Percentiles rank a stretch among this genome's conserved stretches.
Conservation (phyloP, 1,140 invertebrate genomes). For the Plectus sambesii region DNA sequence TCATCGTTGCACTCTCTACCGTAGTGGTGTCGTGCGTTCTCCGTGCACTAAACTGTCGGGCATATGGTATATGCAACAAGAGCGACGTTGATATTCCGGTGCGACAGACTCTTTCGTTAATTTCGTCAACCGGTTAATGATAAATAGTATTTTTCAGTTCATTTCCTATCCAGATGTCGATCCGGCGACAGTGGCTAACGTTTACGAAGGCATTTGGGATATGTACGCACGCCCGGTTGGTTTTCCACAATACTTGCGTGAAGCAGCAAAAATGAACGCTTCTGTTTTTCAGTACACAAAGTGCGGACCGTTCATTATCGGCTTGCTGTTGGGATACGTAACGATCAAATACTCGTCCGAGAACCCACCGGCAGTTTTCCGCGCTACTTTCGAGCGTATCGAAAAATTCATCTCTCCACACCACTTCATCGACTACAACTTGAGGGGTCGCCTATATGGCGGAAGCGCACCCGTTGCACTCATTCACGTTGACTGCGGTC, state of each 20-base stretch:
- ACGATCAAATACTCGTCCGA: too few species aligned
- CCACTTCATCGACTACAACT: too few species aligned
- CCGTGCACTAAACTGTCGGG: conserved; percentile 33
- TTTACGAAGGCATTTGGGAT: conserved; percentile 40
- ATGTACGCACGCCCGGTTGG: conserved; percentile 42
- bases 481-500: too few species aligned
- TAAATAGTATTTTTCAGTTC: conserved; percentile 27
- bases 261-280: too few species aligned
- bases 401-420: too few species aligned
- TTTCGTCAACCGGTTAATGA: conserved; percentile 15
- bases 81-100: conserved; percentile 42
- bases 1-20: conserved; percentile 16
- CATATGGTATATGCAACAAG: conserved; percentile 40
- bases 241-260: too few species aligned
- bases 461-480: too few species aligned
- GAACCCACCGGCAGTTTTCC: too few species aligned
- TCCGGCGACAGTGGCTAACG: conserved; percentile 8
- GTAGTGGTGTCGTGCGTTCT: conserved; percentile 25
- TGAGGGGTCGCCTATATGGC: too few species aligned
- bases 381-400: too few species aligned
- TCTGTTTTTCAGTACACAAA: too few species aligned
- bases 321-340: conserved; percentile 33
- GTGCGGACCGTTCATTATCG: conserved; percentile 39
- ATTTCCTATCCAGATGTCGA: conserved; percentile 32
- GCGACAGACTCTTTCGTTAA: conserved; percentile 6